Percentiles rank a stretch among this genome's conserved stretches.
These are phyloP conservation scores for Drosophila fungiperda DNA, from an alignment of 2,888 invertebrate genomes.

Conservation along the genomic window DNA sequence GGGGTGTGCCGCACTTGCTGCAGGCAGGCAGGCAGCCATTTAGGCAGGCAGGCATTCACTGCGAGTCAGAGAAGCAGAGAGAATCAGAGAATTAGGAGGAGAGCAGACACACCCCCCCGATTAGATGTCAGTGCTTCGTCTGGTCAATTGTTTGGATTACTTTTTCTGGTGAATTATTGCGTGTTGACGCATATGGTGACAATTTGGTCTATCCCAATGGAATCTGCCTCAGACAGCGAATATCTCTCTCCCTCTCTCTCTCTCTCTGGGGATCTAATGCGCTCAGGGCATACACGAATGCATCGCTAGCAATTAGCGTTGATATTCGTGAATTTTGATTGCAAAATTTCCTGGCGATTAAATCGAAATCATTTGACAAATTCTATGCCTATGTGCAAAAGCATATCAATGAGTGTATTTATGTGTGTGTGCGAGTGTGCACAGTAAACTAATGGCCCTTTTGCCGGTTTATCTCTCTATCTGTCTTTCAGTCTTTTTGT, in stretches of 20 bases:
- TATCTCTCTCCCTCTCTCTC: constrained; percentile 9
- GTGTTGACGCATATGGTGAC: constrained; percentile 86
- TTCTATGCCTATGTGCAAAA: constrained; percentile 34
- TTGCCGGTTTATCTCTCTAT: constrained; percentile 24
- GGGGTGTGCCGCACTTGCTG: constrained; percentile 59
- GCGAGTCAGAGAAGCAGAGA: constrained; percentile 3
- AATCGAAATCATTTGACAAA: constrained; percentile 82
- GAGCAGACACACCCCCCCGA: constrained; percentile 75
- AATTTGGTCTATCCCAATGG: constrained; percentile 69
- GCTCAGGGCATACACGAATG: constrained; percentile 42
- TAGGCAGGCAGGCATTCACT: constrained; percentile 14
- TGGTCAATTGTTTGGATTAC: constrained; percentile 85
- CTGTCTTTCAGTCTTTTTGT: constrained; percentile 17
- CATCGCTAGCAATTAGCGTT: constrained; percentile 75
- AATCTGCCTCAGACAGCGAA: constrained; percentile 11
- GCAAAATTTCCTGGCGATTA: constrained; percentile 83
- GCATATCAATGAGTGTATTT: background rate
- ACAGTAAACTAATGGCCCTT: constrained; percentile 42
- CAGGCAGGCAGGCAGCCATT: constrained; percentile 14
- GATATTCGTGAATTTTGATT: constrained; percentile 80
- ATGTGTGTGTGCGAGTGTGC: constrained; percentile 24
- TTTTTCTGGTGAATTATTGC: constrained; percentile 85
- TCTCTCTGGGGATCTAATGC: constrained; percentile 58
- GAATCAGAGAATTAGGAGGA: constrained; percentile 19
- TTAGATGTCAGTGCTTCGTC: constrained; percentile 67